Conservation (phyloP, 2,888 invertebrate genomes). For the Chrysodeixis includens region DNA sequence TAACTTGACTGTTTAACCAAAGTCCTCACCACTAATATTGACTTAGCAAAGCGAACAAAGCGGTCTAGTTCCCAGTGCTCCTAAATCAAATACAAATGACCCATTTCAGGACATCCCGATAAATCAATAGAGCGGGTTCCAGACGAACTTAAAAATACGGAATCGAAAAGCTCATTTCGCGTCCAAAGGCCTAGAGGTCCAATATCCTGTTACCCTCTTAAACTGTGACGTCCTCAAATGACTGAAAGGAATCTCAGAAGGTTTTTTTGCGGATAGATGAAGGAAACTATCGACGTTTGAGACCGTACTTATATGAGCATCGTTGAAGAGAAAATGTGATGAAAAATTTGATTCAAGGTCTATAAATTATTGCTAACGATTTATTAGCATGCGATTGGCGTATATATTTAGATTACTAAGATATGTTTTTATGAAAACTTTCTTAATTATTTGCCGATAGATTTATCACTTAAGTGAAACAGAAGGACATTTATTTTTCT, state of each 20-base stretch:
- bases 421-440: too few relatives aligned
- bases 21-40: neutral
- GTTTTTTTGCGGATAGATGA: neutral
- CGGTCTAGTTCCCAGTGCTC: neutral
- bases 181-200: constrained; percentile 42
- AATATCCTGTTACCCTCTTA: constrained; percentile 59
- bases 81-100: constrained; percentile 23
- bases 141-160: constrained; percentile 13
- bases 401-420: too few relatives aligned
- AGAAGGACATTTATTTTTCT: too few relatives aligned
- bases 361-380: too few relatives aligned
- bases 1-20: too few relatives aligned
- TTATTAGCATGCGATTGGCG: too few relatives aligned
- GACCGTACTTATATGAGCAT: neutral
- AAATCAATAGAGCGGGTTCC: constrained; percentile 17
- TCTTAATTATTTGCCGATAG: too few relatives aligned
- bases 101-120: constrained; percentile 13
- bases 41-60: neutral
- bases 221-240: constrained; percentile 39
- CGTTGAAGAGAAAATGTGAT: neutral
- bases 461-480: too few relatives aligned
- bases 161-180: constrained; percentile 56
- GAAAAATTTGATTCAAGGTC: too few relatives aligned
- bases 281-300: neutral
- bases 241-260: neutral